Percentiles rank a stretch among this genome's conserved stretches.
Conservation (phyloP, 2,888 invertebrate genomes). For the Drosophila testacea region DNA sequence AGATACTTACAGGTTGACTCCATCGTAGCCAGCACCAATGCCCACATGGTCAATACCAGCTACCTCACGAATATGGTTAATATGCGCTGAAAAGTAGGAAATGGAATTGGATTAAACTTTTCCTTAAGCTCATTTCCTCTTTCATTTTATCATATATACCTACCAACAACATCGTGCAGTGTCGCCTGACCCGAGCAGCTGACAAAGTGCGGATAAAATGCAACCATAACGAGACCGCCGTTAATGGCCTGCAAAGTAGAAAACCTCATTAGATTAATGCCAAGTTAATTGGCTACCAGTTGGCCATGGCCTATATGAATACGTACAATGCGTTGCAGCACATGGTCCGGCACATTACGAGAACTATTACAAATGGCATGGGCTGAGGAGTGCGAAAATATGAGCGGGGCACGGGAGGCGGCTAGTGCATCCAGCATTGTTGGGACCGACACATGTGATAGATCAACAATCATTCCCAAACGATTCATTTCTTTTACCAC, state of each 20-base stretch:
- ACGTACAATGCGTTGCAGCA: slow-evolving; percentile 89
- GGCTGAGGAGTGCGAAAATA: slow-evolving; percentile 94
- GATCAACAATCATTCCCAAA: slow-evolving; percentile 94
- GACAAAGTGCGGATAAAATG: slow-evolving; percentile 88
- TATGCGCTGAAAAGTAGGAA: slow-evolving; percentile 88
- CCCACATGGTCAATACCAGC: slow-evolving; percentile 95
- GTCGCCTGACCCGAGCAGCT: slow-evolving; percentile 87
- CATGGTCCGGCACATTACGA: slow-evolving; percentile 92
- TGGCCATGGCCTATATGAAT: slow-evolving; percentile 8
- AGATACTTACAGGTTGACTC: slow-evolving; percentile 94
- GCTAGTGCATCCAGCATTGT: slow-evolving; percentile 93
- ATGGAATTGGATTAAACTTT: slow-evolving; percentile 3
- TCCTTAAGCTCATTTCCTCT: neutral
- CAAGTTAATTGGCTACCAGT: slow-evolving; percentile 11
- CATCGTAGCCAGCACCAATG: slow-evolving; percentile 95
- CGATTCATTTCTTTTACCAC: slow-evolving; percentile 95
- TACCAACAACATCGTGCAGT: slow-evolving; percentile 87
- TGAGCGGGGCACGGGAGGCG: slow-evolving; percentile 92
- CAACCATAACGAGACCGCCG: slow-evolving; percentile 89
- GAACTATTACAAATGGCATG: slow-evolving; percentile 92
- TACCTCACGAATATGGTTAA: slow-evolving; percentile 94
- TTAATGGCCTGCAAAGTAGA: slow-evolving; percentile 86
- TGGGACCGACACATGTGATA: slow-evolving; percentile 92
- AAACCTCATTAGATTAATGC: slow-evolving; percentile 42
- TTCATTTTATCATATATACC: slow-evolving; percentile 61